Conservation (phyloP, 2,113 vertebrate genomes). For the human (Homo sapiens) region GRCh38 chr4:61602501-61603000, state of each 20-base stretch:
- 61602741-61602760: neutral
- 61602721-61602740: neutral
- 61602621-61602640: neutral
- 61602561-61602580: neutral
- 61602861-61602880: neutral
- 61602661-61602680: neutral
- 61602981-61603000: neutral
- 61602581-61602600: neutral
- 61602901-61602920: neutral
- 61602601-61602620: neutral
- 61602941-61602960: neutral
- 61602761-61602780: neutral
- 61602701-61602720: neutral
- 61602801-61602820: neutral
- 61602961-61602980: neutral
- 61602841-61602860: neutral
- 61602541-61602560: neutral
- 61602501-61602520: neutral
- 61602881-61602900: neutral
- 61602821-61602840: neutral
- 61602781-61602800: neutral
- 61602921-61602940: neutral
- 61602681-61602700: neutral
- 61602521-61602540: neutral
- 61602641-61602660: neutral